A percentile compares a stretch with the other conserved stretches of the same genome.
These are phyloP conservation scores for Ophion ellenae DNA, from an alignment of 2,888 invertebrate species.

Conservation along the genomic window DNA sequence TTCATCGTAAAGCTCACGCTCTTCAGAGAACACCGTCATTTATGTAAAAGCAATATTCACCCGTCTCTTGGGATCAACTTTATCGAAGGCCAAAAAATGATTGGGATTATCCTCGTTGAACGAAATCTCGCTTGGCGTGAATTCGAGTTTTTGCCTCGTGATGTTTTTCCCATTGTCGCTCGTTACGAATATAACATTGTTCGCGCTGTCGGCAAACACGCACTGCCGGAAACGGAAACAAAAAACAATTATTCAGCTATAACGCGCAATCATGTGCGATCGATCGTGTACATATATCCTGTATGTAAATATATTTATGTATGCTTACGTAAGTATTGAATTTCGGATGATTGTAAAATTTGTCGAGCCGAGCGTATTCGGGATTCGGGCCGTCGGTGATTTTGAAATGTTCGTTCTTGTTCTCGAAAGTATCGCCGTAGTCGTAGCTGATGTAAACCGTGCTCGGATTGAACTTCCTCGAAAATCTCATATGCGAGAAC, in stretches of 20 bases:
- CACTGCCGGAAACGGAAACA: slow-evolving; percentile 87
- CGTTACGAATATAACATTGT: slow-evolving; percentile 91
- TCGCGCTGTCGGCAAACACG: slow-evolving; percentile 92
- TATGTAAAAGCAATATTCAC: slow-evolving; percentile 81
- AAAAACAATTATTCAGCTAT: slow-evolving; percentile 6
- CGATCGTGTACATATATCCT: too few species aligned
- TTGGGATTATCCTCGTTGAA: slow-evolving; percentile 90
- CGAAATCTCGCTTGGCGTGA: slow-evolving; percentile 91
- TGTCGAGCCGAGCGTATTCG: slow-evolving; percentile 90
- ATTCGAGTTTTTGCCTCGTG: slow-evolving; percentile 86
- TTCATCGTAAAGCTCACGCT: too few species aligned
- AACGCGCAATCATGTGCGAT: background rate
- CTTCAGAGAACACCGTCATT: background rate
- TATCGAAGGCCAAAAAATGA: slow-evolving; percentile 91
- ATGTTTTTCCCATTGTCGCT: slow-evolving; percentile 90
- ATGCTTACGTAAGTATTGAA: slow-evolving; percentile 91
- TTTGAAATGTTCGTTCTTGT: slow-evolving; percentile 89
- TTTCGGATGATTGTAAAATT: slow-evolving; percentile 93
- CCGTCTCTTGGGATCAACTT: slow-evolving; percentile 87
- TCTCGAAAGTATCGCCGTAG: slow-evolving; percentile 92
- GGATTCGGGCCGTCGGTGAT: slow-evolving; percentile 78
- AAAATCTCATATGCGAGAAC: slow-evolving; percentile 70
- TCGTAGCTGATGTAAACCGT: slow-evolving; percentile 94
- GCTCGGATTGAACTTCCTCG: slow-evolving; percentile 85
- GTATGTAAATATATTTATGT: background rate